Evolutionary conservation across 2,797 vertebrate genomes (phyloP), one percentile per base, ranked within the genome.

Genomic region (Podarcis lilfordi): DNA sequence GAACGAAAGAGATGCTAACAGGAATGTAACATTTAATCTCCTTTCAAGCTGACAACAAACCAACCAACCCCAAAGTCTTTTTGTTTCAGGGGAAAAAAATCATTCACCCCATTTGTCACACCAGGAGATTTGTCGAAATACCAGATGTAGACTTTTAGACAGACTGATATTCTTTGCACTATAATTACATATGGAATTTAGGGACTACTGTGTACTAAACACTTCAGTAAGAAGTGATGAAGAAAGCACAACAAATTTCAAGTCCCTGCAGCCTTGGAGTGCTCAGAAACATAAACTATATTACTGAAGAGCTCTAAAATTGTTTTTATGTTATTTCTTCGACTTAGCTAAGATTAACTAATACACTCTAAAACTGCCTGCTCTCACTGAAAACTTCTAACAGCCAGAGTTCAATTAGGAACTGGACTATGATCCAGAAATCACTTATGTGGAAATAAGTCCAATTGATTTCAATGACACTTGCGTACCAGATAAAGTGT

Each of bases 31-130:
- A 89, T 50, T 82, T 82, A 50, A 79, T 86, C 59, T 71, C 17
- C 80, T 86, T 91, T 88, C 82, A 87, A 80, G 71, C 64, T 82
- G 55, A 88, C 27, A 88, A 82, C 80, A 90, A 82, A 0, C 25
- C 85, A 80, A 61, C 78, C 86, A 82, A 66, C 0, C 5, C 32
- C 80, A 82, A 86, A 0, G 1, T 9, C 40, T 1, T 32, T 84
- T 81, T 86, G 2, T 55, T 88, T 59, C n/a, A 9, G 81, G 8
- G 7, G 9, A 85, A 29, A 21, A 59, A 23, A 79, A 55, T 59
- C 64, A 11, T 17, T 66, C 81, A 64, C 32, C 19, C 50, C 50
- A 76, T 87, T 45, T 77, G 1, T 88, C 59, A 37, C 91, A 83
- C 77, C 79, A 85, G 83, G 77, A 88, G 2, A 66, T 87, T 78